Conservation (phyloP, 2,113 vertebrate species). For the Catharus minimus region DNA sequence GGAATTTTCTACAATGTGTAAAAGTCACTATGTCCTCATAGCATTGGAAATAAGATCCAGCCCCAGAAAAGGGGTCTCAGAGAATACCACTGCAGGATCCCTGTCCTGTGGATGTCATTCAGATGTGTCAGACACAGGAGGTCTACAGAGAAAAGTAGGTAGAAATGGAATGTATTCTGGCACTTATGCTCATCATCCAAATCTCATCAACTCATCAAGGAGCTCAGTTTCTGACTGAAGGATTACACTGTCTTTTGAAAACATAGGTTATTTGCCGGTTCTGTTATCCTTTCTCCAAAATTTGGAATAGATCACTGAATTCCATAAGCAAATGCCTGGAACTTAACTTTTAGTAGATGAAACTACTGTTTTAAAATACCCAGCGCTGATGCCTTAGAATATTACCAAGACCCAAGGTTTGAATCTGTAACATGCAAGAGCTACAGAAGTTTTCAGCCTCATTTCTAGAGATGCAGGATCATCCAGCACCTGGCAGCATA, state of each 20-base stretch:
- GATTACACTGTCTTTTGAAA: background rate
- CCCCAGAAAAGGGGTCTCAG: background rate
- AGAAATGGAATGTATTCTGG: background rate
- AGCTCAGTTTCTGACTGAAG: background rate
- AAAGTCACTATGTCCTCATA: background rate
- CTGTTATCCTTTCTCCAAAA: background rate
- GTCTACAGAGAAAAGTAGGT: background rate
- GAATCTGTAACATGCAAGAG: background rate
- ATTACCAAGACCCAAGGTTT: background rate
- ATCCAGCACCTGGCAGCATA: background rate
- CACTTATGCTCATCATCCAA: background rate
- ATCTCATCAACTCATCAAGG: background rate
- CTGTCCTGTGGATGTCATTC: background rate
- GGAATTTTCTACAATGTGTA: background rate
- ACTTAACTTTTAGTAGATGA: background rate
- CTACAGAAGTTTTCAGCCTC: background rate
- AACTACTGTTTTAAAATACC: background rate
- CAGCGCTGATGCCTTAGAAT: background rate
- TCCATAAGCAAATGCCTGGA: background rate
- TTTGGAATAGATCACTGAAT: background rate
- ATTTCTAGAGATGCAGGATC: background rate
- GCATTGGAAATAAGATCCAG: background rate
- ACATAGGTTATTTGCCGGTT: background rate
- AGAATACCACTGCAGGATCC: background rate
- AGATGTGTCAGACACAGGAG: fast-evolving